These are phyloP conservation scores for Doryteuthis pealeii DNA, from an alignment of 1,140 invertebrate genomes.

Conservation along the genomic window DNA sequence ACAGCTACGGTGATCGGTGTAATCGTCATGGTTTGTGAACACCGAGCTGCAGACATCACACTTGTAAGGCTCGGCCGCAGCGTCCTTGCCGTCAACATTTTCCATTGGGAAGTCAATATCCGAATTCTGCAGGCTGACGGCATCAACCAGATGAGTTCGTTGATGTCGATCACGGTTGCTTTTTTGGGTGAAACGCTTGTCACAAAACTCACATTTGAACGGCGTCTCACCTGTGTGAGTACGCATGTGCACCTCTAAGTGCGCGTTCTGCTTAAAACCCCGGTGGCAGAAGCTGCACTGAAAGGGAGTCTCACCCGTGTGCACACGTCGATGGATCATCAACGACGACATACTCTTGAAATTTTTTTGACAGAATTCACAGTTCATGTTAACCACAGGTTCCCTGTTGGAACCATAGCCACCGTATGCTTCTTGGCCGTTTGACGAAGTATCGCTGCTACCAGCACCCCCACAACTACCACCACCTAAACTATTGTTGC, in stretches of 20 bases:
- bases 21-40: constrained; percentile 13
- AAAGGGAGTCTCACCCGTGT: constrained; percentile 75
- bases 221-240: constrained; percentile 78
- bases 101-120: neutral
- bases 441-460: no score
- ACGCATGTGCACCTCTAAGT: constrained; percentile 35
- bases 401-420: constrained; percentile 73
- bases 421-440: constrained; percentile 66
- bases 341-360: constrained; percentile 18
- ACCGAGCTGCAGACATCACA: constrained; percentile 19
- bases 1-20: neutral
- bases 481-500: no score
- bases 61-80: constrained; percentile 1
- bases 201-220: constrained; percentile 73
- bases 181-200: neutral
- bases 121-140: neutral
- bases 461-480: no score
- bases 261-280: constrained; percentile 16
- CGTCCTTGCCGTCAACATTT: neutral
- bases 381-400: constrained; percentile 19
- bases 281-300: constrained; percentile 16
- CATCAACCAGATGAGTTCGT: neutral
- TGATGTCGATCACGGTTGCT: neutral
- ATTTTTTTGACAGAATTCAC: constrained; percentile 19
- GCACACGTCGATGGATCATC: neutral